Evolutionary conservation across 2,113 vertebrate species (phyloP), one percentile per base, ranked within the genome.

Genomic region (Phylloscopus trochilus): DNA sequence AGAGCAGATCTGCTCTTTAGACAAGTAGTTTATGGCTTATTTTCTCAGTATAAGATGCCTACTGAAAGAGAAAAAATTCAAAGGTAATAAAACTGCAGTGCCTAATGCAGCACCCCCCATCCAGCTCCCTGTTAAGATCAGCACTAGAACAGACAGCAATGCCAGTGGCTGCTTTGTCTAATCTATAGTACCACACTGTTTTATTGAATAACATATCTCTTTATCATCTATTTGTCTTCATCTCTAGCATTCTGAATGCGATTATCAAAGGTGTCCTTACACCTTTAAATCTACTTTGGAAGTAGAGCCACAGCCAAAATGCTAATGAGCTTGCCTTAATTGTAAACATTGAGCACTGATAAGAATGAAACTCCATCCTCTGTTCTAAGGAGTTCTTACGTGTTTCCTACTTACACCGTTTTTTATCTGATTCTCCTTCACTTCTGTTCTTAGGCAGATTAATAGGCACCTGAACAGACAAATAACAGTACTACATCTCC

Each of bases 301-400:
- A 88, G 70, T 37, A 83, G 49, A 92, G 35, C 73, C 47, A 46
- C 73, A 58, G 91, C 87, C 73, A 89, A 93, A 95, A 92, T 93
- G 92, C 89, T 96, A 95, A 97, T 93, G 89, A 96, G 91, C 74
- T 87, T 4, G 4, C 93, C 69, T 95, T 96, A 96, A 96, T 92
- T 76, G 96, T 95, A 95, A 96, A 96, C 91, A 75, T 3, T 55
- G 49, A 67, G 79, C 90, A 37, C 80, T 44, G 92, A 92, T 83
- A 96, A 95, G 90, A 95, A 77, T 27, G 80, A 91, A 97, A 97
- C 95, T 95, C 94, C 91, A 70, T 92, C 94, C 97, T 94, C 97
- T 83, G 90, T 93, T 94, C 92, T 79, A 67, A 94, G 87, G 56
- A 74, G 95, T 97, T 95, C 92, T 95, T 89, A 93, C 83, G 52